Evolutionary conservation across 2,113 vertebrate species (phyloP), one percentile per base, ranked within the genome.

Genomic region (Mesoclemmys tuberculata): DNA sequence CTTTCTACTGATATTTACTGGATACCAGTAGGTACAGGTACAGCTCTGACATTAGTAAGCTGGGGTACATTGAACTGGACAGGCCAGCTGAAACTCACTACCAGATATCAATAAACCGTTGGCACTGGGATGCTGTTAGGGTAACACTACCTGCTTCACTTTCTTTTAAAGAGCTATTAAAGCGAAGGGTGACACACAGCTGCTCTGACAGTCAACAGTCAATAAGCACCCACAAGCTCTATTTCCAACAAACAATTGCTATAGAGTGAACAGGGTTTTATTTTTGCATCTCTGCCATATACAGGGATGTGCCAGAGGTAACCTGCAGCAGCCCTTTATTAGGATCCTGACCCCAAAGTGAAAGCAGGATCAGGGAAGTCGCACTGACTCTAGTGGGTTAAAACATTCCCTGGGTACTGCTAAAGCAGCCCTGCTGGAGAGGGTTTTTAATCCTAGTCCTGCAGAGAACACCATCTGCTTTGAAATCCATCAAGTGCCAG

Each of bases 191-290:
- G 38, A 12, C 18, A 87, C 91, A 87, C 22, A 78, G 48, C 44
- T 93, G 48, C 90, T 82, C 48, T 92, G 79, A 92, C 41, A 68
- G 94, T 88, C 24, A 68, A 93, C 86, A 64, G 46, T 77, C 92
- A 92, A 55, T n/a, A 90, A 84, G 64, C 83, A 74, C 35, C 61
- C 52, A 11, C 29, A 80, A 22, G 35, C 38, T 84, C 56, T 27
- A 41, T 7, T 79, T 86, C 49, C 74, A 81, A 19, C 10, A 84
- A 77, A 35, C 26, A 56, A 74, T 46, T 74, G 10, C 11, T 51
- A 58, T 18, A 46, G 31, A 44, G 38, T 61, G 86, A 49, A 75
- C 87, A 90, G 22, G 13, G 78, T 56, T 91, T 93, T 10, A 48
- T 31, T 78, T 79, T 46, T 74, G 48, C 75, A 12, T 7, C 85